Evolutionary conservation across 2,113 vertebrate species (phyloP), one percentile per base, ranked within the genome.

Genomic region (Turdus rufiventris): DNA sequence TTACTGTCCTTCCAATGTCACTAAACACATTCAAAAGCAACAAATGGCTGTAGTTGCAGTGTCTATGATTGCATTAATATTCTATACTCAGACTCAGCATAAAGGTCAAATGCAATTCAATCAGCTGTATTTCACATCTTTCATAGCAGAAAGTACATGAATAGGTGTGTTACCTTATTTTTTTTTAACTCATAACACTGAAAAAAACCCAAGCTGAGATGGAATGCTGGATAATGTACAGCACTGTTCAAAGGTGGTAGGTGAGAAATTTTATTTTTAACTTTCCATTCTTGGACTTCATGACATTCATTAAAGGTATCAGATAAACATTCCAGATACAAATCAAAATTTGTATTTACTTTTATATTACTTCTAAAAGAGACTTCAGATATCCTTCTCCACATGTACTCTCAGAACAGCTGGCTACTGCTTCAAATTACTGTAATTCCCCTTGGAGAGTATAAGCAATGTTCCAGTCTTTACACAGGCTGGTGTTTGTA

Each of bases 81-180:
- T 93, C 89, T 61, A 8, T 24, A 56, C n/a, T 72, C 45, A 67
- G 71, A 34, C 83, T 74, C 47, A 56, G 31, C 34, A 73, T 73
- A 88, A 94, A 95, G 89, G 45, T 38, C 75, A 92, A 96, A 92
- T 60, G 20, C 47, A 56, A 40, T 90, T 91, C 85, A 90, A 23
- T 90, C 68, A 73, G 24, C 43, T 80, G 9, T 43, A 79, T 81
- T 88, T 88, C 72, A 47, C 63, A 72, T 68, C 60, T 84, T 94
- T 67, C 5, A 4, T 54, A 65, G 48, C 33, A 90, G 66, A 29
- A 75, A 76, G 42, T 34, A 66, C 58, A 81, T 47, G 51, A 91
- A 87, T 73, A 28, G 26, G 58, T 56, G 12, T 51, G 25, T 60
- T 74, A 79, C 33, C 4, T 36, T 6, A 6, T 50, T 48, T 66